Evolutionary conservation across 2,888 invertebrate species (phyloP), one percentile per base, ranked within the genome.

Genomic region (Eilema caniola): DNA sequence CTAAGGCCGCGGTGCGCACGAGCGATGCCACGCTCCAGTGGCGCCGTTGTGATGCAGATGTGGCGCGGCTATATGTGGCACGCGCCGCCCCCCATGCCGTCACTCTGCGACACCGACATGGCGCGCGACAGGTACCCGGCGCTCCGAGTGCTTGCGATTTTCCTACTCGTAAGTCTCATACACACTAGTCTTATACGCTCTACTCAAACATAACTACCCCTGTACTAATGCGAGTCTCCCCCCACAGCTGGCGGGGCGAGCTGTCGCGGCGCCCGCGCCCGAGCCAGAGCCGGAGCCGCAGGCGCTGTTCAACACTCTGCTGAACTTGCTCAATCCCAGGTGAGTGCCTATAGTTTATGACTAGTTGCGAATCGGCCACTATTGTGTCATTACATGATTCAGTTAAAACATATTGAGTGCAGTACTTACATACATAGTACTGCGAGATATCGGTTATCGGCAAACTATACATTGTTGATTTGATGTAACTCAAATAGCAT

Each of bases 291-390:
- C 65, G 23, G 64, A 4, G 0, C 65, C 65, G 23, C 56, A 65
- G 23, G 28, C 65, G 23, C n/a, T 65, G 24, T n/a, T 65, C 65
- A 57, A 56, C 57, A 33, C 65, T 16, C 24, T 65, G 10, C 33
- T 65, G 10, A 16, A 23, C 31, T 65, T 65, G 33, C 7, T 65
- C 57, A 65, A 33, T 56, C 56, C 65, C 33, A 65, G 23, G 65
- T 65, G 31, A 33, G 24, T 33, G 25, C 10, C n/a, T 7, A 28
- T 63, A 62, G 23, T 11, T 62, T 41, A 7, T 62, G 14, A 57
- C 23, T 0, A 57, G 20, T 57, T 57, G 12, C 57, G 23, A 57
- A n/a, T n/a, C 2, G 23, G 12, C 16, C 16, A 4, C 59, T 16
- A 28, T 3, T 5, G 4, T 4, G 0, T 14, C 5, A 3, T 56